A percentile compares a stretch with the other conserved stretches of the same genome.
phyloP scores from a whole-genome alignment of 1,140 invertebrate genomes.

The Rhagoletis pomonella region DNA sequence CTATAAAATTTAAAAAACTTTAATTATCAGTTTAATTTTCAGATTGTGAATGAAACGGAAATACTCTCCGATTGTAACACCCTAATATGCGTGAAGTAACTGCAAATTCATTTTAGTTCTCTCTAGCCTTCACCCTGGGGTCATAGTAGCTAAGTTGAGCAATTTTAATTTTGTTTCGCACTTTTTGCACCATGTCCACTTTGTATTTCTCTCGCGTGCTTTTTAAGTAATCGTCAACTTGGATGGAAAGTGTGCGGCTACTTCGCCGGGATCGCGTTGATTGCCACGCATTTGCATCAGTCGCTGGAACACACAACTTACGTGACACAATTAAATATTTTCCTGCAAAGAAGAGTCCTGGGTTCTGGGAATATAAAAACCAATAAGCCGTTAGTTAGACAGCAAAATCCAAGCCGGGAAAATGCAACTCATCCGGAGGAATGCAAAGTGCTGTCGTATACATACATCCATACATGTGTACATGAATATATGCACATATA shows the following conservation, averaged over 20 bases:
- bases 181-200: not conserved
- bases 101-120: not conserved
- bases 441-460: too few relatives aligned
- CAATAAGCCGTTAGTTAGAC: not conserved
- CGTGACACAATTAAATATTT: conserved; percentile 31
- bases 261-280: not conserved
- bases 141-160: not conserved
- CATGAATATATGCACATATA: not conserved
- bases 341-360: not conserved
- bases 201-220: not conserved
- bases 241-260: not conserved
- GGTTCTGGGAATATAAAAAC: not conserved
- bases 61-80: too few relatives aligned
- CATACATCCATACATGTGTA: not conserved
- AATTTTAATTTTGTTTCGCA: conserved; percentile 12
- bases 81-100: too few relatives aligned
- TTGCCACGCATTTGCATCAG: not conserved
- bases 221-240: not conserved
- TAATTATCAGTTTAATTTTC: too few relatives aligned
- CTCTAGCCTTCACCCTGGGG: not conserved
- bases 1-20: not conserved
- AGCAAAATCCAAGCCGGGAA: not conserved
- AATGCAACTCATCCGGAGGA: not conserved
- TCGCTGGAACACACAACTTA: not conserved
- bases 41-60: too few relatives aligned